Percentiles rank a stretch among this genome's conserved stretches.
Conservation (phyloP, 2,113 vertebrate genomes). For the Penelope pileata region DNA sequence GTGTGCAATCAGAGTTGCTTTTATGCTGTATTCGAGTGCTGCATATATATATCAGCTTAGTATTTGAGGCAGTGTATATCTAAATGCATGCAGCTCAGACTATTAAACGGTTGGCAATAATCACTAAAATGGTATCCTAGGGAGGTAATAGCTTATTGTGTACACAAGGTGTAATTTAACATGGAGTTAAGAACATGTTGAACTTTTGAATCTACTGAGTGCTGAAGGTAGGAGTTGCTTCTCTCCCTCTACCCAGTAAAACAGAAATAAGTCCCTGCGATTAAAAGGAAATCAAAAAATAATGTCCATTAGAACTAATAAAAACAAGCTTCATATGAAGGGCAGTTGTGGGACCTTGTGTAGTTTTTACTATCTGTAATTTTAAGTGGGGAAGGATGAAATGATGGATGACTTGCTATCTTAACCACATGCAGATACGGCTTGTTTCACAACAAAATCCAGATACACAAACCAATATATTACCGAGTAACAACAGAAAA, state of each 20-base stretch:
- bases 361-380: neutral
- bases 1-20: neutral
- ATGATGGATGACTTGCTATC: neutral
- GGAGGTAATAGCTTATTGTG: neutral
- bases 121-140: neutral
- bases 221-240: neutral
- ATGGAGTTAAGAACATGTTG: neutral
- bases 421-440: neutral
- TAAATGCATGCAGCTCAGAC: neutral
- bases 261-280: neutral
- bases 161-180: neutral
- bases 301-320: neutral
- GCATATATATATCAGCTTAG: neutral
- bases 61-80: neutral
- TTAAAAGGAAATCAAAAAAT: neutral
- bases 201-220: neutral
- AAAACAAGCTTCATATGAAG: neutral
- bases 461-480: neutral
- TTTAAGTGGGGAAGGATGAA: neutral
- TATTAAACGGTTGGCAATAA: neutral
- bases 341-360: neutral
- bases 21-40: neutral
- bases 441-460: slow-evolving; percentile 14
- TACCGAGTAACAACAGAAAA: neutral
- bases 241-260: neutral